A percentile compares a stretch with the other conserved stretches of the same genome.
These are phyloP conservation scores for Gorsachius goisagi DNA, from an alignment of 2,113 vertebrate species.

Conservation along the genomic window DNA sequence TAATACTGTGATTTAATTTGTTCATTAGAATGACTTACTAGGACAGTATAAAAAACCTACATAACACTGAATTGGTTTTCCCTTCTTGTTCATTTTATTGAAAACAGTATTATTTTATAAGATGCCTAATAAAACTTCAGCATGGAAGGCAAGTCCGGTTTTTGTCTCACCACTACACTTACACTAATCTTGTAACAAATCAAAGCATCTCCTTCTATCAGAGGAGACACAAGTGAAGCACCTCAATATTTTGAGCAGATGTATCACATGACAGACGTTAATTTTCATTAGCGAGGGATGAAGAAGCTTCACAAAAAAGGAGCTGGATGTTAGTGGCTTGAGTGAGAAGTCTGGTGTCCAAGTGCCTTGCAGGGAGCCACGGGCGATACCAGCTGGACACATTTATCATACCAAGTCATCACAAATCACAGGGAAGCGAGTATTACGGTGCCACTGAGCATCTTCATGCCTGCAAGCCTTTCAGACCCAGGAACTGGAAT, in stretches of 20 bases:
- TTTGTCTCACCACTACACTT: not conserved
- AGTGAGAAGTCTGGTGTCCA: not conserved
- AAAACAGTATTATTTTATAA: not conserved
- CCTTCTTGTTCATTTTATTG: not conserved
- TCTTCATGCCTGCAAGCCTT: not conserved
- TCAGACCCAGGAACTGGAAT: accelerated
- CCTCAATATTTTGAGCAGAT: not conserved
- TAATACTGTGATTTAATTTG: not conserved
- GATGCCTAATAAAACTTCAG: not conserved
- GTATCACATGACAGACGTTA: not conserved
- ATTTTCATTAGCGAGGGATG: not conserved
- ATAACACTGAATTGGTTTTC: not conserved
- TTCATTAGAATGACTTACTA: not conserved
- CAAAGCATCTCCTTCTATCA: not conserved
- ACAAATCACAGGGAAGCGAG: accelerated
- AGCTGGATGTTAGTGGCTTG: not conserved
- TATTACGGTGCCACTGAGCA: not conserved
- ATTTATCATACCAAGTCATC: not conserved
- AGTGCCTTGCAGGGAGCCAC: not conserved
- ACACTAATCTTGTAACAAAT: not conserved
- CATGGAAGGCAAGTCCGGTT: not conserved
- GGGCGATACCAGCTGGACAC: not conserved
- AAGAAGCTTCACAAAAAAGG: not conserved
- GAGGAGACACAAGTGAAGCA: not conserved
- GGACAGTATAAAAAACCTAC: not conserved